Evolutionary conservation across 1,140 invertebrate species (phyloP).

Genomic region (Drosophila persimilis): DNA sequence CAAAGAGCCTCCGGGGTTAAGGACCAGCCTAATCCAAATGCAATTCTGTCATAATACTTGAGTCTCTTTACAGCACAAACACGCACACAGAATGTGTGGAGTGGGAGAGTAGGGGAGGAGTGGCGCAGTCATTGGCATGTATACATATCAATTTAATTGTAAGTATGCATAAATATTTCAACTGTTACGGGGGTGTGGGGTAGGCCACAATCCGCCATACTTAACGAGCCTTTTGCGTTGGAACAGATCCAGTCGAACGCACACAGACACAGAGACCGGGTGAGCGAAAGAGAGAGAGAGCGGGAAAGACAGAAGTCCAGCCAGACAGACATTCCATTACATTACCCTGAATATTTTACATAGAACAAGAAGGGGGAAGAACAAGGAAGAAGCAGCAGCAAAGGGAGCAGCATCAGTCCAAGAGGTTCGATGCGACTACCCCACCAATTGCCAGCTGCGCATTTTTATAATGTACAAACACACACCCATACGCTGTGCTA

Average conservation of each 20-base stretch:
- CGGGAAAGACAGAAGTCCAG: too few species aligned
- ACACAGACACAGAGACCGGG: slow-evolving; percentile 2
- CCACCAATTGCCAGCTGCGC: slow-evolving; percentile 52
- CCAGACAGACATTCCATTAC: slow-evolving; percentile 29
- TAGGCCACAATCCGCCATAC: slow-evolving; percentile 25
- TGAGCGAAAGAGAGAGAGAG: neutral
- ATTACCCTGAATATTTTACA: slow-evolving; percentile 49
- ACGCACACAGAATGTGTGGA: neutral
- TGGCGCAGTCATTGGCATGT: neutral
- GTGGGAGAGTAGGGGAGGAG: neutral
- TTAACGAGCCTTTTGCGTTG: slow-evolving; percentile 19
- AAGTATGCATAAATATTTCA: slow-evolving; percentile 57
- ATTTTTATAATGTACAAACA: slow-evolving; percentile 50
- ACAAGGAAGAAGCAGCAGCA: neutral
- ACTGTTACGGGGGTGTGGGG: slow-evolving; percentile 14
- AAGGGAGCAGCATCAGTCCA: too few species aligned
- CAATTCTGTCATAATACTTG: slow-evolving; percentile 16
- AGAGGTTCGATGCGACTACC: slow-evolving; percentile 29
- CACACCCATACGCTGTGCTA: slow-evolving; percentile 47
- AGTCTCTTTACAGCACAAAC: slow-evolving; percentile 19
- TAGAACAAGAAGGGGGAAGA: slow-evolving; percentile 21
- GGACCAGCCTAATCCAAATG: slow-evolving; percentile 9
- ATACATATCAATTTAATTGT: slow-evolving; percentile 34
- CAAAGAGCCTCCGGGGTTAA: neutral
- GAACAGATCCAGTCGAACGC: slow-evolving; percentile 9